A percentile compares a stretch with the other conserved stretches of the same genome.
These are phyloP conservation scores for Malurus cyaneus DNA, from an alignment of 2,113 vertebrate species.

Conservation along the genomic window DNA sequence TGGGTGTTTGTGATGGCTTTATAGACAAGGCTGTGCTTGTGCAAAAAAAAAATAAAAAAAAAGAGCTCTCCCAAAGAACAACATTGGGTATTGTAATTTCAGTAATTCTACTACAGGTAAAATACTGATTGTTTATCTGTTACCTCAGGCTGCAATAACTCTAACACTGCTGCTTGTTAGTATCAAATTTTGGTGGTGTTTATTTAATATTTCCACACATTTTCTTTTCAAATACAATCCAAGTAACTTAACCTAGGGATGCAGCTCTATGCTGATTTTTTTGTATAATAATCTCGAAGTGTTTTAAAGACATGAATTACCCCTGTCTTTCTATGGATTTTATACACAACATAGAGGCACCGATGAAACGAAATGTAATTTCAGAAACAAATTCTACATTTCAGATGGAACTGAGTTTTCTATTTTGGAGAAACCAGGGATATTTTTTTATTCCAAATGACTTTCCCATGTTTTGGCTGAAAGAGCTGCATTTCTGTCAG, in stretches of 20 bases:
- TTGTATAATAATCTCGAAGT: fast-evolving
- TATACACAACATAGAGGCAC: neutral
- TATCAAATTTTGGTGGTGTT: neutral
- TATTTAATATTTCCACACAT: neutral
- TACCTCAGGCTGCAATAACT: neutral
- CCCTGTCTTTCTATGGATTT: neutral
- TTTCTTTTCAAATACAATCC: neutral
- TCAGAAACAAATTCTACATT: neutral
- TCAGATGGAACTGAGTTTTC: neutral
- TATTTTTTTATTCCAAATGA: neutral
- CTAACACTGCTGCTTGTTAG: neutral
- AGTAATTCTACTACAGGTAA: neutral
- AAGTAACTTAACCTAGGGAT: fast-evolving
- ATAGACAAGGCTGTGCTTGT: neutral
- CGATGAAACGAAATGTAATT: neutral
- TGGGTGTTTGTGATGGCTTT: neutral
- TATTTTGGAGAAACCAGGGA: neutral
- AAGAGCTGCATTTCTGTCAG: neutral
- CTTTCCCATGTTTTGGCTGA: neutral
- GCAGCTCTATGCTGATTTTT: neutral
- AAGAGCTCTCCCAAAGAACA: neutral
- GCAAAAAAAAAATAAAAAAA: neutral
- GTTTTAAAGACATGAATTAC: neutral
- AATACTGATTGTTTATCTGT: neutral
- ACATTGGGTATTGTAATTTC: neutral